Base-by-base conservation (phyloP, 2,113 vertebrate genomes). In the Hippocampus mohnikei region DNA sequence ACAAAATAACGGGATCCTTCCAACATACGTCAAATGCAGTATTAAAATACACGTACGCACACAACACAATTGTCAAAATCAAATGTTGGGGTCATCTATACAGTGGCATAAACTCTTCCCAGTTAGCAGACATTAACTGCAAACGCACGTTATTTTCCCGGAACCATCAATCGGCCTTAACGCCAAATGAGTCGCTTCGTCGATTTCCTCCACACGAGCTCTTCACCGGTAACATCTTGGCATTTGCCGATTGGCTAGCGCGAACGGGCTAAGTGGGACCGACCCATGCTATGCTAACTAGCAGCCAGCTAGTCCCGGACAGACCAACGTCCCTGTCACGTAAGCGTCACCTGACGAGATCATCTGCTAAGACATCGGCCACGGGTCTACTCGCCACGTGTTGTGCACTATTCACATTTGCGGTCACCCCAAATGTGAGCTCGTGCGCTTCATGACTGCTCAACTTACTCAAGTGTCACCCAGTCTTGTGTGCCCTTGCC, bases 401-500 rank as follows among this genome's bases (percentile, higher is more conserved):
- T 5, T 23, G 21, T n/a, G 16, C 20, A 23, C 6, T 13, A 8
- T 9, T 61, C 25, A 20, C 42, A 1, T 5, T 2, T 0, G 25
- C 1, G 18, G 15, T 7, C 20, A 37, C 5, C 23, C 0, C 5
- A 8, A 18, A 12, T 66, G 58, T 27, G 56, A 41, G 20, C 5
- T 21, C 41, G 2, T 1, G 1, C 20, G 5, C 21, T 5, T 46
- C 52, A 46, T 13, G 61, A 37, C 12, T 16, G 65, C 58, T 72
- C 33, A 78, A 85, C 74, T 88, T 77, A 75, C 68, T 83, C 85
- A 74, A 90, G 88, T 88, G 91, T 92, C 90, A 88, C 76, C 74
- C 67, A 63, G 61, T 61, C 63, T 60, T 33, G 59, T 40, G 77
- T 92, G 91, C 75, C 92, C 92, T 93, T 93, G 91, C 63, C 46